phyloP scores from a whole-genome alignment of 1,140 invertebrate genomes.

The Melipona quadrifasciata region DNA sequence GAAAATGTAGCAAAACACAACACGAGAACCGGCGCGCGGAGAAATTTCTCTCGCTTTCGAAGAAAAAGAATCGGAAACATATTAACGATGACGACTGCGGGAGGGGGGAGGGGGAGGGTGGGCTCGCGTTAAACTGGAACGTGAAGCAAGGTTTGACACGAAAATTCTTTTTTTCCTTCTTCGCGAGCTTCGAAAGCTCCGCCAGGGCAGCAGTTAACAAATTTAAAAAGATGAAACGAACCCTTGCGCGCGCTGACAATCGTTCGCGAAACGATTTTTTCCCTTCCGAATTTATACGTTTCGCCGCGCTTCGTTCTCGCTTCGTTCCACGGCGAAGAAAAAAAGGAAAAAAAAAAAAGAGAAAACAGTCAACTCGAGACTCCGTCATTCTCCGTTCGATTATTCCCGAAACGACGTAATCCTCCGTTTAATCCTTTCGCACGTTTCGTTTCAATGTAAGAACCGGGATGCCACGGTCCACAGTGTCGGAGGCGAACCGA shows the following conservation, averaged over 20 bases:
- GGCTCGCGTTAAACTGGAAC: conserved; percentile 64
- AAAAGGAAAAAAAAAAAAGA: too few species aligned
- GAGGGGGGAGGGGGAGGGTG: too few species aligned
- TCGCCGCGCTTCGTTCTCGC: too few species aligned
- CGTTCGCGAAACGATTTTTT: background rate
- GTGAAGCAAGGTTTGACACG: conserved; percentile 63
- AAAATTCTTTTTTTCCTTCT: conserved; percentile 57
- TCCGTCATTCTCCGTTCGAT: too few species aligned
- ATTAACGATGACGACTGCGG: conserved; percentile 60
- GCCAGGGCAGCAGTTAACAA: conserved; percentile 56
- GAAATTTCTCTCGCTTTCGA: conserved; percentile 45
- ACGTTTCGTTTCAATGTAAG: too few species aligned
- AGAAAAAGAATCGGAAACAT: conserved; percentile 64
- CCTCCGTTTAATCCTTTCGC: too few species aligned
- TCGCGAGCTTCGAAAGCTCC: conserved; percentile 50
- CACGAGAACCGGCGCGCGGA: conserved; percentile 16
- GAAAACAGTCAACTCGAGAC: too few species aligned
- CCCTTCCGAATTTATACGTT: too few species aligned
- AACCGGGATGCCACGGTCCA: background rate
- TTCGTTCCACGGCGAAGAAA: background rate
- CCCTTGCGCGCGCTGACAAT: background rate
- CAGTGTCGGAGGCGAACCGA: background rate
- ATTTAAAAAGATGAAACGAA: conserved; percentile 18
- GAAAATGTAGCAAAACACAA: conserved; percentile 29
- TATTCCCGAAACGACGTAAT: too few species aligned